Conservation (phyloP, 2,797 vertebrate genomes). For the Poeciliopsis infans region DNA sequence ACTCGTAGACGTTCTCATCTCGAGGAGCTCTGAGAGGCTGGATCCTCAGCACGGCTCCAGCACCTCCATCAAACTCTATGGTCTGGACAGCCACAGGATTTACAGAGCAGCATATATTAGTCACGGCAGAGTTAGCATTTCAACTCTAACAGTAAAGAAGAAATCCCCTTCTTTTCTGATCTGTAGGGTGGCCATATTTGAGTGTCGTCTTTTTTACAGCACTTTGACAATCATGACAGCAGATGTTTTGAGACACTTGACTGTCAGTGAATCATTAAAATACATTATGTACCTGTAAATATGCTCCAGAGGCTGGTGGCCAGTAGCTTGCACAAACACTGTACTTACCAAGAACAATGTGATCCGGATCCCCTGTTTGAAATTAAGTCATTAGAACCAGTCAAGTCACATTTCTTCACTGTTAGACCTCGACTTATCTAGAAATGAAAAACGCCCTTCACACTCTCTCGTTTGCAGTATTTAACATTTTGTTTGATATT, state of each 20-base stretch:
- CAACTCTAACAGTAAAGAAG: not conserved
- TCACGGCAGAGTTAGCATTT: conserved; percentile 20
- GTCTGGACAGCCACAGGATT: conserved; percentile 80
- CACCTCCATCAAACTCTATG: conserved; percentile 94
- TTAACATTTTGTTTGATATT: conserved; percentile 1
- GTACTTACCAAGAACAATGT: conserved; percentile 40
- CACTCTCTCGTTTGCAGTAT: conserved; percentile 3
- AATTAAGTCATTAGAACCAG: conserved; percentile 43
- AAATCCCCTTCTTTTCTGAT: not conserved
- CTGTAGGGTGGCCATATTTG: conserved; percentile 3
- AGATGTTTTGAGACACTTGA: not conserved
- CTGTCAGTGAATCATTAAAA: not conserved
- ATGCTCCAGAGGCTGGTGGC: conserved; percentile 17
- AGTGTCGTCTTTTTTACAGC: not conserved
- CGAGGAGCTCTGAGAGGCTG: conserved; percentile 94
- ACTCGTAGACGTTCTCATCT: conserved; percentile 95
- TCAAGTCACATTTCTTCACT: conserved; percentile 37
- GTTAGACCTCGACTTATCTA: conserved; percentile 15
- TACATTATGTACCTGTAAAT: conserved; percentile 25
- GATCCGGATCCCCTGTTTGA: conserved; percentile 33
- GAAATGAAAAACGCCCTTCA: not conserved
- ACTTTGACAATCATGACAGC: conserved; percentile 4
- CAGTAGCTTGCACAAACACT: conserved; percentile 16
- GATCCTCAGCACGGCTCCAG: conserved; percentile 94
- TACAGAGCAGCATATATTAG: conserved; percentile 40